Conservation (phyloP, 2,113 vertebrate genomes). For the Petromus typicus region DNA sequence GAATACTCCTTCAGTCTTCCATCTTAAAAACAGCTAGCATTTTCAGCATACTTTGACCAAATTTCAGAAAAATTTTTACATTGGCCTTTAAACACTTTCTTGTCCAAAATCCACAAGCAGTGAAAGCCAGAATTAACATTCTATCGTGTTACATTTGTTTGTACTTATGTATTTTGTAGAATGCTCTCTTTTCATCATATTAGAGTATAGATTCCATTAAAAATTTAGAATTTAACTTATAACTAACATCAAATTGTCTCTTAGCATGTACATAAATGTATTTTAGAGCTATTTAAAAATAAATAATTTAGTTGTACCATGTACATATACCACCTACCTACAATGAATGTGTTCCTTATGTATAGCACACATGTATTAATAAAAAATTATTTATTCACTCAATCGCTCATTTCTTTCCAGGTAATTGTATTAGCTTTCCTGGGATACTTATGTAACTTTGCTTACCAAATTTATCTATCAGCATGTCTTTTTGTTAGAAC, state of each 20-base stretch:
- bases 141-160: conserved; percentile 37
- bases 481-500: conserved; percentile 8
- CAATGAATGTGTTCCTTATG: background rate
- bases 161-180: conserved; percentile 45
- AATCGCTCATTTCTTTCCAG: background rate
- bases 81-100: conserved; percentile 29
- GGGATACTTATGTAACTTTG: background rate
- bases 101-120: background rate
- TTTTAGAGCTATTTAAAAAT: background rate
- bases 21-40: conserved; percentile 23
- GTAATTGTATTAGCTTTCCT: background rate
- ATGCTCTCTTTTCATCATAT: background rate
- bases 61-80: conserved; percentile 27
- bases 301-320: background rate
- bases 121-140: conserved; percentile 1
- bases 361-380: background rate
- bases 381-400: background rate
- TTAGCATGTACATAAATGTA: conserved; percentile 9
- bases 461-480: background rate
- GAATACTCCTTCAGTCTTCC: conserved; percentile 34
- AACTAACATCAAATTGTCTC: conserved; percentile 21
- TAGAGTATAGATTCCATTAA: background rate
- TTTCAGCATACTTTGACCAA: background rate
- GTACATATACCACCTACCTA: background rate
- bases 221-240: conserved; percentile 44